These are phyloP conservation scores for Cataglyphis cursor DNA, from an alignment of 2,888 invertebrate species.

Conservation along the genomic window DNA sequence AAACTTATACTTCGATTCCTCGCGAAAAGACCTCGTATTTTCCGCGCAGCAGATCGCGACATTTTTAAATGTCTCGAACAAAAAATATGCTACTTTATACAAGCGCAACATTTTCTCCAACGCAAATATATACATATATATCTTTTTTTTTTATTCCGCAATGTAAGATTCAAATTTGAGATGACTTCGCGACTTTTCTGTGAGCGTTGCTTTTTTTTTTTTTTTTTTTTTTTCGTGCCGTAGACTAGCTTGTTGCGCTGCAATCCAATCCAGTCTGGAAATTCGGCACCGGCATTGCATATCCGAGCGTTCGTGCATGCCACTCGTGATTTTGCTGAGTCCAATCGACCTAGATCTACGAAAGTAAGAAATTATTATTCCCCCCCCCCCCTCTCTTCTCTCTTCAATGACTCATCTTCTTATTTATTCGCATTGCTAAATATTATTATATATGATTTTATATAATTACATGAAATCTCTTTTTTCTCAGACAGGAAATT, in stretches of 20 bases:
- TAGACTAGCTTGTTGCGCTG: not conserved
- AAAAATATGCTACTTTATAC: not conserved
- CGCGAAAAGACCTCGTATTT: conserved; percentile 3
- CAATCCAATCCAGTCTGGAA: not conserved
- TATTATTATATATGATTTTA: too few species aligned
- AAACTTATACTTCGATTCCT: conserved; percentile 51
- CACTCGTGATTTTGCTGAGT: conserved; percentile 72
- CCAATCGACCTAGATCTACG: conserved; percentile 63
- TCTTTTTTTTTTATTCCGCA: not conserved
- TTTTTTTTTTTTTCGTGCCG: not conserved
- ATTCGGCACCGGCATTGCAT: conserved; percentile 69
- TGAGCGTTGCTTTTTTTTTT: not conserved
- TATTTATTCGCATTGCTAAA: not conserved
- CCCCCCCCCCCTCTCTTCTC: not conserved
- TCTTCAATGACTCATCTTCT: not conserved
- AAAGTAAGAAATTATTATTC: conserved; percentile 60
- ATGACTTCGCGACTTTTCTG: not conserved
- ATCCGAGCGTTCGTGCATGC: conserved; percentile 66
- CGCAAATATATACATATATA: not conserved
- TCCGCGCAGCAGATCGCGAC: not conserved
- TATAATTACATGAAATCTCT: too few species aligned
- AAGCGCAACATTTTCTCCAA: not conserved
- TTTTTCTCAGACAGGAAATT: not conserved
- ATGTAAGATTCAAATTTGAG: conserved; percentile 1
- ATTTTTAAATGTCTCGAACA: not conserved